Evolutionary conservation across 2,113 vertebrate species (phyloP), one percentile per base, ranked within the genome.

Genomic region (Hippocampus barbouri): DNA sequence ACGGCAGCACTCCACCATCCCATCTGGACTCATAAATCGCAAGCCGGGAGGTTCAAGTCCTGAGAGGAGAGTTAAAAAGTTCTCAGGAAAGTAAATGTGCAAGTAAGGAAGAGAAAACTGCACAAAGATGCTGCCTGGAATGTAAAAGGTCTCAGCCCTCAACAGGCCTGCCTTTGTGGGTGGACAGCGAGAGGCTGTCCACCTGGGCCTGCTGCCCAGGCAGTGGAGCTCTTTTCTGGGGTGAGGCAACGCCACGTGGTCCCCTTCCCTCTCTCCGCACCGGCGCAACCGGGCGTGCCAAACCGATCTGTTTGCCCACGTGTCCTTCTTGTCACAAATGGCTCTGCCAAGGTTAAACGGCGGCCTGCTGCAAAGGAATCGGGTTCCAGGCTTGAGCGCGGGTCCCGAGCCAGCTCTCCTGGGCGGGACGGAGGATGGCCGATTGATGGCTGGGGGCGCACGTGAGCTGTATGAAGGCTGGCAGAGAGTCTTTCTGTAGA

Each of bases 331-430:
- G 61, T 81, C 79, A 81, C 74, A 79, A 14, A 4, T 57, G 71
- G 59, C 79, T 64, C 10, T 71, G 51, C 83, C 82, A 82, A 88
- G 87, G 89, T 89, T 85, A 87, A 86, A 83, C 5, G 34, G 45
- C 57, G 80, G 60, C 75, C 66, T 23, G 71, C 21, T 57, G 69
- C 57, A 61, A 66, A 54, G 21, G 56, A 74, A 71, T 64, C 1
- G 20, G 34, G 23, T 23, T 34, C 10, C 2, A 45, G 11, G 11
- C 43, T 11, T 2, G 11, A 10, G 41, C 41, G 41, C 41, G 41
- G 8, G 41, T 10, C 41, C 41, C 8, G 41, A 10, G 41, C 41
- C 41, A 43, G 41, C 8, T 43, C 41, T 43, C 41, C 8, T 11
- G 41, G 41, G 23, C 16, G 66, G 68, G 54, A 27, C 1, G 15